Conservation (phyloP, 2,888 invertebrate genomes). For the Dinocampus coccinellae region DNA sequence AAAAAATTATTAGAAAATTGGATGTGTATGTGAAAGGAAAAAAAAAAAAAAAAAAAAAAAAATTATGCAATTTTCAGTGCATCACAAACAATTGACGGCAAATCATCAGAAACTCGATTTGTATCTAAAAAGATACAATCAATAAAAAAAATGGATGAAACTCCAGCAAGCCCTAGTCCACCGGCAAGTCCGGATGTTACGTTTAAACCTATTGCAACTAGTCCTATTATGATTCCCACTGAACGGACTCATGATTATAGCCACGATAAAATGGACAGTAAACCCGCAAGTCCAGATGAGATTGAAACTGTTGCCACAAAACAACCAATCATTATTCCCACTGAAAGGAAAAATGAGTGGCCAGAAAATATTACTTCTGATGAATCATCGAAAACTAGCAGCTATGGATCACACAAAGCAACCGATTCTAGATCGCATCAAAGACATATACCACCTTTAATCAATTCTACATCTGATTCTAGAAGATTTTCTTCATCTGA, state of each 20-base stretch:
- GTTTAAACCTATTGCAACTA: conserved; percentile 41
- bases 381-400: background rate
- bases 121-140: background rate
- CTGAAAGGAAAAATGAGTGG: conserved; percentile 46
- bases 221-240: conserved; percentile 69
- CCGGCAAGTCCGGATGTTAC: conserved; percentile 60
- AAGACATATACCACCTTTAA: conserved; percentile 55
- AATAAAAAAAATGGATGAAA: conserved; percentile 53
- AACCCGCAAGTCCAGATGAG: conserved; percentile 55
- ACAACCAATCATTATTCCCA: conserved; percentile 56
- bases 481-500: conserved; percentile 52
- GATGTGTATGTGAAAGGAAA: conserved; percentile 25
- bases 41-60: too few relatives aligned
- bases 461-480: conserved; percentile 55
- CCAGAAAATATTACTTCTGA: background rate
- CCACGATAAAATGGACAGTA: conserved; percentile 40
- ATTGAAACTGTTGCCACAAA: conserved; percentile 48
- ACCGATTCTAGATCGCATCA: conserved; percentile 36
- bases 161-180: conserved; percentile 71
- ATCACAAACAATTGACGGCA: background rate
- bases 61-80: conserved; percentile 33
- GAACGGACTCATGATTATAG: conserved; percentile 50
- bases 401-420: conserved; percentile 13
- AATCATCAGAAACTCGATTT: conserved; percentile 6
- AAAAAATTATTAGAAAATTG: background rate